Evolutionary conservation across 2,797 vertebrate species (phyloP).

Genomic region (Peromyscus attwateri): DNA sequence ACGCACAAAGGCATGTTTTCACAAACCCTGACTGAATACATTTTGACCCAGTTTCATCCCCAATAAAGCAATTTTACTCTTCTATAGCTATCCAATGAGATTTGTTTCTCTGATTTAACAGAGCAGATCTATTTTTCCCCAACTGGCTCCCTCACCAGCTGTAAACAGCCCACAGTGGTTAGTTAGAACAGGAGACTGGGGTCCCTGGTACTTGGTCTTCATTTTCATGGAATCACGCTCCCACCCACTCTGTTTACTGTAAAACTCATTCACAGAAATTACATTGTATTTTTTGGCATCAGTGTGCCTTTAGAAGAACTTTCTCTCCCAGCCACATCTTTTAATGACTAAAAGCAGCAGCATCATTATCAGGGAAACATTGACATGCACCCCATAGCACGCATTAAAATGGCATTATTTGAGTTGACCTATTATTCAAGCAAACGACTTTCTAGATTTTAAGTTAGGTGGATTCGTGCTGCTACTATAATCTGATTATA

Average conservation of each 20-base stretch:
- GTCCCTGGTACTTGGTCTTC: not conserved
- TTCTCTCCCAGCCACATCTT: not conserved
- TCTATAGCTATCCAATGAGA: not conserved
- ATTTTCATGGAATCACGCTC: not conserved
- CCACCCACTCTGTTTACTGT: not conserved
- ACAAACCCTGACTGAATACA: not conserved
- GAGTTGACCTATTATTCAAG: constrained; percentile 70
- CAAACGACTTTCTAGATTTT: constrained; percentile 59
- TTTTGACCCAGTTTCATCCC: not conserved
- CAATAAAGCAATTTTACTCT: constrained; percentile 22
- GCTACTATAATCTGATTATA: constrained; percentile 80
- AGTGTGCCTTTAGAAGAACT: not conserved
- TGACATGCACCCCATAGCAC: not conserved
- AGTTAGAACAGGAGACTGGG: not conserved
- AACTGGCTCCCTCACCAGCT: not conserved
- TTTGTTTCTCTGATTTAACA: constrained; percentile 38
- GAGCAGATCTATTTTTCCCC: not conserved
- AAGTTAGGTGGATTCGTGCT: constrained; percentile 52
- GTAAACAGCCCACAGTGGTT: not conserved
- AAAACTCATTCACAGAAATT: not conserved
- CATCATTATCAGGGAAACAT: constrained; percentile 45
- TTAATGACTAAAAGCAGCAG: constrained; percentile 44
- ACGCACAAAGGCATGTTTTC: not conserved
- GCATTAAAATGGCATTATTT: constrained; percentile 30
- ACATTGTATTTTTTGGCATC: not conserved